Evolutionary conservation across 2,797 vertebrate species (phyloP), one percentile per base, ranked within the genome.

Genomic region (Neomorphus geoffroyi): DNA sequence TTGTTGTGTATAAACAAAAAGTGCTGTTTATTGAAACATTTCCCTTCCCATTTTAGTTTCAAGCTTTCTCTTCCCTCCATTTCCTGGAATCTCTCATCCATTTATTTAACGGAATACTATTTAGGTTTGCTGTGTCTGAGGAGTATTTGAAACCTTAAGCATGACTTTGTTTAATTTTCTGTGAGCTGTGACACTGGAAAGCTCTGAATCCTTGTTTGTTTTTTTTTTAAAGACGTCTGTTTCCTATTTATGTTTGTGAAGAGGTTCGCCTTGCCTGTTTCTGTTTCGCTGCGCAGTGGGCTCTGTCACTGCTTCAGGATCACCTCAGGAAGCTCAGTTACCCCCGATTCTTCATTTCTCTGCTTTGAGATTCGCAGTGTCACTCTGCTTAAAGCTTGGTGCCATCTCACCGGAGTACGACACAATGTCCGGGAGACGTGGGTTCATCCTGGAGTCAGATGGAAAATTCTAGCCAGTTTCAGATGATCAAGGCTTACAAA

Each of bases 271-370:
- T 95, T 65, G 92, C 80, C 84, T 65, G 85, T 94, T 92, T 96
- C 96, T 57, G 84, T 97, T 94, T 94, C 91, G 48, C 83, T 90
- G 90, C 96, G 96, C 96, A 92, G 96, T 97, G 97, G 96, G 96
- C 95, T 97, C 96, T 96, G 95, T 97, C 96, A 85, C 98, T 97
- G 98, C 97, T 98, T 98, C 98, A 98, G 98, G 97, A 98, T 98
- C 98, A 98, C 98, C 99, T 99, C 99, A 99, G 99, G 99, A 99
- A 99, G 97, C 97, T 98, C 98, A 97, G 97, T 96, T 97, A 97
- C 95, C 92, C 97, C 96, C 39, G 85, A 30, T 73, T 94, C 96
- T 96, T 97, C 91, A 73, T 96, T 48, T 97, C 97, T 97, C 94
- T 53, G 97, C 98, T 97, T 96, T 86, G 92, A 98, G 94, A 92